Base-by-base conservation (phyloP, 2,797 vertebrate genomes). In the Clarias fuscus region DNA sequence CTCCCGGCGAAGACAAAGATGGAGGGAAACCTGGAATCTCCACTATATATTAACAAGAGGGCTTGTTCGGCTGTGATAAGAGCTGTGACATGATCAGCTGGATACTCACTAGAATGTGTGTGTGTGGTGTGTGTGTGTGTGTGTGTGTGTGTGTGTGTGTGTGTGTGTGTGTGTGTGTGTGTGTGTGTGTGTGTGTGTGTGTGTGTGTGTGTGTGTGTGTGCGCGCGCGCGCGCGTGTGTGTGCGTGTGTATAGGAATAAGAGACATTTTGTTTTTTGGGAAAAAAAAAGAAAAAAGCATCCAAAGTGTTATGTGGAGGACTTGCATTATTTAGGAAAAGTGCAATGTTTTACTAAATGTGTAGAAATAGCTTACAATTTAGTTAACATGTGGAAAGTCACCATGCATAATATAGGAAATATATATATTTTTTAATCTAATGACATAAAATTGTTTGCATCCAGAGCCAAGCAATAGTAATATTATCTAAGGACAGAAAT, bases 51-150 rank as follows among this genome's bases (percentile, higher is more conserved):
- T 97, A 96, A 96, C 95, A 95, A 96, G 95, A 93, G 94, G 94
- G 95, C 96, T 96, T 96, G 95, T 93, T 93, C 93, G 92, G 94
- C 95, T 96, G 96, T 96, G 97, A 97, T 97, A 97, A 97, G 96
- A 91, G 93, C 59, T 84, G 90, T 89, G 84, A 95, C 94, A 94
- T 96, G 95, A 96, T 96, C 95, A 94, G 93, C 95, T 94, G 95
- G 94, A 86, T 93, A 93, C 92, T 93, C 95, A 93, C 93, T 33
- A 61, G 30, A 27, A 4, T 43, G 94, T 93, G 94, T 93, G 92
- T n/a, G 43, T 53, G 65, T 27, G 81, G 64, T 43, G 94, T 93
- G 94, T 43, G 94, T 93, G 94, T 43, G 94, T 93, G 94, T 43
- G 94, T 93, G 94, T 48, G 58, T 86, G 82, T 33, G 33, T 33